Percentiles rank a stretch among this genome's conserved stretches.
phyloP scores from a whole-genome alignment of 2,797 vertebrate species.

The Spondyliosoma cantharus region DNA sequence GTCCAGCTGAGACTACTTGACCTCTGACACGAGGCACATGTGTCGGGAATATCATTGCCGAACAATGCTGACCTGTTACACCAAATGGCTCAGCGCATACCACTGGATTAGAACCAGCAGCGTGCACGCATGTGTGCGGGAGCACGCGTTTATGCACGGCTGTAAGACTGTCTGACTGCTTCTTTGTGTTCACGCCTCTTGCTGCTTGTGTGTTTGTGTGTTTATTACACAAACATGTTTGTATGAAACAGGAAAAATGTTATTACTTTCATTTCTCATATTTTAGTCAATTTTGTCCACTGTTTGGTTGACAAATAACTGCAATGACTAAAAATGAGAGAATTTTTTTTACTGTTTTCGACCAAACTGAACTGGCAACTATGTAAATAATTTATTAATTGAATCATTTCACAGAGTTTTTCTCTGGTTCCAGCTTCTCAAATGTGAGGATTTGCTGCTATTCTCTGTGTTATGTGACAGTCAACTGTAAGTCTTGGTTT shows the following conservation, averaged over 20 bases:
- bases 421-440: not conserved
- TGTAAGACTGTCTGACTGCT: conserved; percentile 46
- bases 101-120: conserved; percentile 58
- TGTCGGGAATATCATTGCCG: conserved; percentile 54
- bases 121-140: conserved; percentile 23
- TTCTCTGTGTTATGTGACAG: not conserved
- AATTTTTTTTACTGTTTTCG: no score
- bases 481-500: not conserved
- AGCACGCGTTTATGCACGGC: conserved; percentile 22
- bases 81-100: conserved; percentile 64
- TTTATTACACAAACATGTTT: conserved; percentile 21
- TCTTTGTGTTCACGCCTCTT: not conserved
- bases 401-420: not conserved
- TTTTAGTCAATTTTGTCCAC: not conserved
- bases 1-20: conserved; percentile 63
- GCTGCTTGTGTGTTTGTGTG: conserved; percentile 32
- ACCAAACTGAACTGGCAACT: not conserved
- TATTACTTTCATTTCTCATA: no score
- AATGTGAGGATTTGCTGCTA: not conserved
- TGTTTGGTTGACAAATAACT: not conserved
- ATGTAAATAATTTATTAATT: not conserved
- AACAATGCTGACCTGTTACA: conserved; percentile 72
- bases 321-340: not conserved
- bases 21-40: conserved; percentile 66
- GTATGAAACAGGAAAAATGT: not conserved